phyloP scores from a whole-genome alignment of 2,797 vertebrate genomes.

The Phoxinus dragarum region DNA sequence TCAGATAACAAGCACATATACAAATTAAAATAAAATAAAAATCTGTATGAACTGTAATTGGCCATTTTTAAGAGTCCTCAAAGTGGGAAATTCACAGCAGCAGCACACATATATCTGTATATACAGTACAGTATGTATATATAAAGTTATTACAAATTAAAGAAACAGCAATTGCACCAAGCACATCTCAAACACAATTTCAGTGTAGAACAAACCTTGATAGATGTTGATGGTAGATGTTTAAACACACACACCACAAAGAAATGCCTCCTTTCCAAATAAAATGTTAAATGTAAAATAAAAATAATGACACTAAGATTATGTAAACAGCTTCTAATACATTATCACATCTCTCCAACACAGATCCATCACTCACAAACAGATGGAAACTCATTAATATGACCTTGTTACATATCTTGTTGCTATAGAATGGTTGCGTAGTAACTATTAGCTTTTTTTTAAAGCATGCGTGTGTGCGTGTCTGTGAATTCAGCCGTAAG shows the following conservation, averaged over 20 bases:
- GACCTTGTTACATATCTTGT: background rate
- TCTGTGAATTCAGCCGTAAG: slow-evolving; percentile 3
- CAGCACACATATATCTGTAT: background rate
- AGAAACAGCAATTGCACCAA: background rate
- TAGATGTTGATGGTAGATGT: background rate
- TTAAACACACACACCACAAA: background rate
- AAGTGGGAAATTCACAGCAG: background rate
- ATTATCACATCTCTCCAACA: background rate
- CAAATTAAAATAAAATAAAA: no score
- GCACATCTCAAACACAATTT: background rate
- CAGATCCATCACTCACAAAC: background rate
- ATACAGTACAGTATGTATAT: background rate
- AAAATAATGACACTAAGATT: background rate
- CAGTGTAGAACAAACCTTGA: background rate
- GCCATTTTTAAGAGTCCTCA: background rate
- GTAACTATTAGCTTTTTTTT: background rate
- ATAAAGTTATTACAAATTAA: background rate
- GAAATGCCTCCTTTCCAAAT: background rate
- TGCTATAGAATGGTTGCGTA: background rate
- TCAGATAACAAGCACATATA: background rate
- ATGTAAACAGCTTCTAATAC: background rate
- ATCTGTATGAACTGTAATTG: background rate
- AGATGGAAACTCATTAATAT: background rate
- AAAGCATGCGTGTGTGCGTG: background rate
- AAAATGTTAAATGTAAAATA: background rate